Base-by-base conservation (phyloP, 1,140 invertebrate genomes). In the Cydia fagiglandana region DNA sequence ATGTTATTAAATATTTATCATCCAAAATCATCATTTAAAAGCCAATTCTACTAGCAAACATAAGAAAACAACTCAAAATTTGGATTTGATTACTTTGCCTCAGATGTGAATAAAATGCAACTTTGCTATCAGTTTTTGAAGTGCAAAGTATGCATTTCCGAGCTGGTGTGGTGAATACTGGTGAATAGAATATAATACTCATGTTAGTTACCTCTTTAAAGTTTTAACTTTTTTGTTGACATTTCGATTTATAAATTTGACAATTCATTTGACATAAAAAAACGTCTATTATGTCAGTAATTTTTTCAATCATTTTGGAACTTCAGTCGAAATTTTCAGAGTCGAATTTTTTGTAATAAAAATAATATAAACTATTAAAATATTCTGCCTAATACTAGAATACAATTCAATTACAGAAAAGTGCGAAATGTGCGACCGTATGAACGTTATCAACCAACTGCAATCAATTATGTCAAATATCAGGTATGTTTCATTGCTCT, bases 391-490 rank as follows among this genome's bases (percentile, higher is more conserved):
- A 3, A 24, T 61, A 61, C 24, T 61, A 24, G 3, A 68, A 73
- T 24, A 79, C 78, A 76, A 61, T 50, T 47, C 9, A 30, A 30
- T 41, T 76, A 15, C 41, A 45, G 20, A 53, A 66, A 47, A 20
- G 64, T 38, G 66, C 15, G 88, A 81, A 83, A 91, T 91, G 90
- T 91, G 90, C 79, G 82, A 89, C 74, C 80, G 90, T 34, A 85
- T 89, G 83, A 80, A 78, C 30, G 77, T 89, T 56, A 90, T 90
- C n/a, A 79, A 76, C 24, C 83, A 86, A 83, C 75, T 91, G 74
- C 87, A 89, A 80, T 78, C 81, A 45, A 84, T 91, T 7, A 88
- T 88, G 81, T 87, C 88, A 24, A 79, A 85, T 41, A 89, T 91
- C 73, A 79, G 81, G 90, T 91, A 82, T 88, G 86, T 85, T 41